Conservation (phyloP, 2,113 vertebrate genomes). For the Limanda limanda region DNA sequence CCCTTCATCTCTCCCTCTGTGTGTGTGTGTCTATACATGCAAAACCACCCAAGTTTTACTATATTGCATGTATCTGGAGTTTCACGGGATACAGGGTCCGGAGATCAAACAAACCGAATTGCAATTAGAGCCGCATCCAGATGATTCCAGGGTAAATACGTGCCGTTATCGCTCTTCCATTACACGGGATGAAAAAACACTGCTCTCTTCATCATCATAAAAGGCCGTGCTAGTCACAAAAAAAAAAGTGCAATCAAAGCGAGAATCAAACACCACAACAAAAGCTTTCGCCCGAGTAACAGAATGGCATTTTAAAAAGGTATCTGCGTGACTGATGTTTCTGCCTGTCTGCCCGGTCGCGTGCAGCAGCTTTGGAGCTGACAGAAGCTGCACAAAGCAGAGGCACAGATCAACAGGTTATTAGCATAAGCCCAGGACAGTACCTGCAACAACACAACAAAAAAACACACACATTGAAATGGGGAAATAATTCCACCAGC, state of each 20-base stretch:
- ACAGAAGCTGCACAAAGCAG: slow-evolving; percentile 45
- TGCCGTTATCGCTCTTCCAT: slow-evolving; percentile 43
- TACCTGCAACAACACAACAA: slow-evolving; percentile 18
- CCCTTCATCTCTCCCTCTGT: neutral
- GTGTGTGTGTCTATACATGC: neutral
- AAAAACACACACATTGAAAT: slow-evolving; percentile 41
- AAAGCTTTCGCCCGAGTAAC: slow-evolving; percentile 35
- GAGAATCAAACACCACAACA: slow-evolving; percentile 36
- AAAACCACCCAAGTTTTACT: slow-evolving; percentile 20
- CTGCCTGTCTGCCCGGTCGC: slow-evolving; percentile 15
- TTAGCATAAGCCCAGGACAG: slow-evolving; percentile 48
- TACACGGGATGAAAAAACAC: slow-evolving; percentile 22
- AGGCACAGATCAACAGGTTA: slow-evolving; percentile 61
- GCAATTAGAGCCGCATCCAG: slow-evolving; percentile 58
- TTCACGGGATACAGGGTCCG: slow-evolving; percentile 14
- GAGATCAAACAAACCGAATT: slow-evolving; percentile 58
- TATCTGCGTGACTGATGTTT: slow-evolving; percentile 48
- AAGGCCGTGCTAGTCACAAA: slow-evolving; percentile 23
- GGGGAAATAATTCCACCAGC: slow-evolving; percentile 59
- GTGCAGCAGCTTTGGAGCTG: slow-evolving; percentile 4
- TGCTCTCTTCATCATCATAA: slow-evolving; percentile 39
- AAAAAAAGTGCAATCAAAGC: slow-evolving; percentile 51
- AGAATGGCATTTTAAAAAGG: slow-evolving; percentile 44
- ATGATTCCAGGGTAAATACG: slow-evolving; percentile 39
- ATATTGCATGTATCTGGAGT: slow-evolving; percentile 23